Base-by-base conservation (phyloP, 2,888 invertebrate genomes). In the Leptinotarsa rubiginosa region DNA sequence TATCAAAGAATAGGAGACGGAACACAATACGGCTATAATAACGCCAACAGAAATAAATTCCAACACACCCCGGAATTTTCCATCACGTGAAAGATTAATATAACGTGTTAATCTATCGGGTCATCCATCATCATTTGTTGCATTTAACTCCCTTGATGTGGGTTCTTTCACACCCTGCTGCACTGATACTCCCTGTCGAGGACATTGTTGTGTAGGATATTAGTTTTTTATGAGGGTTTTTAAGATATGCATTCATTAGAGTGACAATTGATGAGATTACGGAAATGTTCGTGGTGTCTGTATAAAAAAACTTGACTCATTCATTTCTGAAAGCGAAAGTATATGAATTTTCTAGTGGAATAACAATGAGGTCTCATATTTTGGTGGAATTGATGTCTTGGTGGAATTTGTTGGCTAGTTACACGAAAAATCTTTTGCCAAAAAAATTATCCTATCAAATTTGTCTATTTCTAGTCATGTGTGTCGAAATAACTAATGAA, bases 61-160 rank as follows among this genome's bases (percentile, higher is more conserved):
- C 62, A 62, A 41, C 62, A 62, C 62, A 62, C 62, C 62, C 62
- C 62, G 56, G 56, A 56, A 56, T 56, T 56, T 56, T 56, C 56
- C 56, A 67, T 74, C 77, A 73, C 75, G 80, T 79, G 79, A 83
- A 85, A 85, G 84, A 84, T 84, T 84, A 83, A 84, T 84, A 81
- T 82, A 83, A 83, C 82, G 84, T 85, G 84, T 84, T 85, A 85
- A 86, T 85, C 84, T 84, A 81, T 80, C 68, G 74, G 83, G 81
- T 80, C 82, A 84, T 86, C 85, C 82, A 85, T 86, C 86, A 86
- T 86, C 85, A 85, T 86, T 85, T 86, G 84, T 84, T 84, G 82
- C 75, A 81, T 82, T 82, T 81, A 80, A 80, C 76, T 78, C 79
- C 77, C 80, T 77, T 66, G 72, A 71, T 77, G 74, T 68, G 73